Conservation (phyloP, 2,888 invertebrate genomes). For the Hirtodrosophila duncani region DNA sequence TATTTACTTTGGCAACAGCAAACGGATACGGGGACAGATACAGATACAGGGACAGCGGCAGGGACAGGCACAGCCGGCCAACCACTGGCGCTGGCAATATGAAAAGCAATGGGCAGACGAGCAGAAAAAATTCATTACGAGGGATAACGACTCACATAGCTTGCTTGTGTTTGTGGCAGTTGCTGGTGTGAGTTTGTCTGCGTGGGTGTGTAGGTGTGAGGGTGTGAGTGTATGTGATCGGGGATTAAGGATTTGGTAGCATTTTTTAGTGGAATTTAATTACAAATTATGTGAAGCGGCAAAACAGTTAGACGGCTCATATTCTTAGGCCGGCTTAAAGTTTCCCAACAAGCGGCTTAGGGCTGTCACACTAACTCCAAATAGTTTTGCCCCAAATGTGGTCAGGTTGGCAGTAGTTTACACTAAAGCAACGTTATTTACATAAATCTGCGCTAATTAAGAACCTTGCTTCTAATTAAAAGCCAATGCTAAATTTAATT, state of each 20-base stretch:
- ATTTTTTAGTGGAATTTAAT: constrained; percentile 67
- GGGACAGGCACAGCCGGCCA: not conserved
- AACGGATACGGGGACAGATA: constrained; percentile 44
- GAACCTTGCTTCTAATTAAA: constrained; percentile 42
- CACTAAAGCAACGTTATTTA: constrained; percentile 8
- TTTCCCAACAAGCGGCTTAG: constrained; percentile 18
- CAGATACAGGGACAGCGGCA: constrained; percentile 11
- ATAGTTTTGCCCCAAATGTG: constrained; percentile 8
- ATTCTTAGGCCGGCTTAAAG: constrained; percentile 11
- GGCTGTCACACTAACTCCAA: constrained; percentile 7
- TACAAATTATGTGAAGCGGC: constrained; percentile 59
- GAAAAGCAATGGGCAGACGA: constrained; percentile 45
- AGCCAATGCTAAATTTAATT: constrained; percentile 41
- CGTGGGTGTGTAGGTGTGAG: constrained; percentile 1
- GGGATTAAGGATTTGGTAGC: constrained; percentile 56
- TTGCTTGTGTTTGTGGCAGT: constrained; percentile 48
- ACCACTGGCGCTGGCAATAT: constrained; percentile 27
- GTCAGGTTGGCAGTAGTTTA: not conserved
- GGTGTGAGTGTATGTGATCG: constrained; percentile 24
- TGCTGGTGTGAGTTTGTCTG: constrained; percentile 13
- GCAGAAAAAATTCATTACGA: constrained; percentile 71
- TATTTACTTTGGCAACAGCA: constrained; percentile 54
- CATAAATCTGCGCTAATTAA: constrained; percentile 43
- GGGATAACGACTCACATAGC: constrained; percentile 68
- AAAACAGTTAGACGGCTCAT: constrained; percentile 36